A percentile compares a stretch with the other conserved stretches of the same genome.
Conservation (phyloP, 2,797 vertebrate species). For the Propithecus deckenii region DNA sequence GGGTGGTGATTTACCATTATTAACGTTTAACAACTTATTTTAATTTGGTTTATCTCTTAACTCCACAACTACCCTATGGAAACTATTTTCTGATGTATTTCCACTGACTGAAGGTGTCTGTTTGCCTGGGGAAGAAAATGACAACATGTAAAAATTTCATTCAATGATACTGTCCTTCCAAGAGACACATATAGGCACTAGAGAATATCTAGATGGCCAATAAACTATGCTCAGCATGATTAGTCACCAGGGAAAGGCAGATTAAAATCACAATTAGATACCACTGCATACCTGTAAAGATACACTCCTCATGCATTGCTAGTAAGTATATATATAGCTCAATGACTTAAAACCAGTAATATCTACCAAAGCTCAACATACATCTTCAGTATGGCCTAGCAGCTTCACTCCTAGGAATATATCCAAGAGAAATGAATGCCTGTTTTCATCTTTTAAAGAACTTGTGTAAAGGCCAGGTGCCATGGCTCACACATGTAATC, state of each 20-base stretch:
- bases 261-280: neutral
- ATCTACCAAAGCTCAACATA: neutral
- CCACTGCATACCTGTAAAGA: neutral
- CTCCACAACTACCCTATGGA: neutral
- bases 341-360: neutral
- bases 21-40: neutral
- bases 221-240: neutral
- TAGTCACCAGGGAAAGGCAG: neutral
- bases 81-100: neutral
- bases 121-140: slow-evolving; percentile 16
- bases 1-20: neutral
- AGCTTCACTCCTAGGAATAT: neutral
- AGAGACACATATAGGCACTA: neutral
- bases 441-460: neutral
- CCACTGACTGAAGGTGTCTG: neutral
- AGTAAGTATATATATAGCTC: neutral
- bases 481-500: neutral
- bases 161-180: neutral
- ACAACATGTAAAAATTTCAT: neutral
- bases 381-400: neutral
- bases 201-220: neutral
- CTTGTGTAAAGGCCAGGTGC: neutral
- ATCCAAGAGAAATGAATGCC: neutral
- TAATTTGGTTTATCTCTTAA: slow-evolving; percentile 29
- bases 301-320: neutral